phyloP scores from a whole-genome alignment of 1,140 invertebrate species.

The Drosophila serrata region DNA sequence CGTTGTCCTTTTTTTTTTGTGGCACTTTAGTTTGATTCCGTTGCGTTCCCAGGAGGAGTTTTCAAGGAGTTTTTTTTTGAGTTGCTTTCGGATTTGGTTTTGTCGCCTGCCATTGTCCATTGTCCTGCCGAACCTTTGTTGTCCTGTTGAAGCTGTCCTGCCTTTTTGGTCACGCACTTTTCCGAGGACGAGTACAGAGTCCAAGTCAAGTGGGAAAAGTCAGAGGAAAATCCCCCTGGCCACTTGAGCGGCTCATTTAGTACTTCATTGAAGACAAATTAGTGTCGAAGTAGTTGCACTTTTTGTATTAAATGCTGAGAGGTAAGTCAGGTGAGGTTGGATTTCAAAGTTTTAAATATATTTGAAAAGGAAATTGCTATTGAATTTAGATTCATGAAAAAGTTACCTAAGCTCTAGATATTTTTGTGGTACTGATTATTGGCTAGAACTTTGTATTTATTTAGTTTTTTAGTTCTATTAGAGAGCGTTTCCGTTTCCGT shows the following conservation, averaged over 20 bases:
- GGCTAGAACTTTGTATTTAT: not conserved
- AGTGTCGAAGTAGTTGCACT: slow-evolving; percentile 65
- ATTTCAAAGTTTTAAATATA: not conserved
- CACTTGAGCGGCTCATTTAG: slow-evolving; percentile 62
- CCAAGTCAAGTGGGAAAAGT: slow-evolving; percentile 20
- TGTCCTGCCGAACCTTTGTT: slow-evolving; percentile 41
- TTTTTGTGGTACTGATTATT: too few relatives aligned
- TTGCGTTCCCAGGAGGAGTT: slow-evolving; percentile 16
- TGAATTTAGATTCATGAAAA: not conserved
- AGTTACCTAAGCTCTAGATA: too few relatives aligned
- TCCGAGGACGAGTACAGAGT: not conserved
- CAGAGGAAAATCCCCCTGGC: not conserved
- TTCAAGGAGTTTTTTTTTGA: slow-evolving; percentile 6
- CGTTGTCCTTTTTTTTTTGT: slow-evolving; percentile 58
- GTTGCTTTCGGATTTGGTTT: slow-evolving; percentile 15
- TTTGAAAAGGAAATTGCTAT: not conserved
- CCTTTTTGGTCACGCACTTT: slow-evolving; percentile 59
- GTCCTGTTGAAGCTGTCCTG: slow-evolving; percentile 28
- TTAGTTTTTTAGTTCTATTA: slow-evolving; percentile 12
- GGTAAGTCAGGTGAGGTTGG: not conserved
- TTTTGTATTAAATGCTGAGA: not conserved
- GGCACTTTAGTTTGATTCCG: slow-evolving; percentile 71
- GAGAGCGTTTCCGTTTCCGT: slow-evolving; percentile 32
- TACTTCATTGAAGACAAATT: slow-evolving; percentile 76
- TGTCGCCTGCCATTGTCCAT: slow-evolving; percentile 24